Percentiles rank a stretch among this genome's conserved stretches.
Evolutionary conservation across 2,797 vertebrate genomes (phyloP).

Genomic region (Microctenopoma stevenorrisi): DNA sequence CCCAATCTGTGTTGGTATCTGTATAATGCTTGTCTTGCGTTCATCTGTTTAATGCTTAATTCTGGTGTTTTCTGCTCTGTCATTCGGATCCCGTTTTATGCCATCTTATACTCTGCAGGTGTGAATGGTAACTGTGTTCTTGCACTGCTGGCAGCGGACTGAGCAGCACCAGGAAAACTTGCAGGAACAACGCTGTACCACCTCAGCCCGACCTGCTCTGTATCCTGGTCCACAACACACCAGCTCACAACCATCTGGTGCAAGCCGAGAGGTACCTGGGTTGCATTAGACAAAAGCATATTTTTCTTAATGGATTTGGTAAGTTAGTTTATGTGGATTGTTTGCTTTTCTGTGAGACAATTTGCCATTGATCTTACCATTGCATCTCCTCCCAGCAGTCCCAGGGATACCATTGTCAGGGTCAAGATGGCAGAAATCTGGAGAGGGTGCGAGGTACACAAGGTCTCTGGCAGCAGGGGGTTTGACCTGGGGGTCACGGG

Average conservation of each 20-base stretch:
- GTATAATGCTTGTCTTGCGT: conserved; percentile 11
- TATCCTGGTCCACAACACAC: conserved; percentile 85
- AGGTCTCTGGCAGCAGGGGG: conserved; percentile 83
- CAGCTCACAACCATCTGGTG: conserved; percentile 82
- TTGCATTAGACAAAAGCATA: conserved; percentile 5
- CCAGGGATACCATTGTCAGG: conserved; percentile 78
- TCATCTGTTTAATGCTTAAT: conserved; percentile 43
- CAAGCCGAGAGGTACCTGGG: conserved; percentile 80
- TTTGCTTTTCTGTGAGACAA: not conserved
- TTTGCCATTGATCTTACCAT: conserved; percentile 65
- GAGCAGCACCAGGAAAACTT: conserved; percentile 88
- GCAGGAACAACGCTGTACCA: conserved; percentile 85
- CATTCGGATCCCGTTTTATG: conserved; percentile 7
- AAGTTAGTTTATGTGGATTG: not conserved
- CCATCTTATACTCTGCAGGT: conserved; percentile 78
- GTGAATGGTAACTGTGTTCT: conserved; percentile 83
- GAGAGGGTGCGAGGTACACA: conserved; percentile 82
- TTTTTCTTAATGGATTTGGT: conserved; percentile 13
- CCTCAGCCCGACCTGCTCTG: conserved; percentile 76
- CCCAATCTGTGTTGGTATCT: conserved; percentile 8
- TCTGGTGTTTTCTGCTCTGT: conserved; percentile 19
- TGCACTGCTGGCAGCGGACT: conserved; percentile 83
- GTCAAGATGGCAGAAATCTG: conserved; percentile 83
- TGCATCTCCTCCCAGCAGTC: conserved; percentile 81
- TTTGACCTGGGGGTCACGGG: conserved; percentile 84